Conservation (phyloP, 2,888 invertebrate genomes). For the Meloe dianella region DNA sequence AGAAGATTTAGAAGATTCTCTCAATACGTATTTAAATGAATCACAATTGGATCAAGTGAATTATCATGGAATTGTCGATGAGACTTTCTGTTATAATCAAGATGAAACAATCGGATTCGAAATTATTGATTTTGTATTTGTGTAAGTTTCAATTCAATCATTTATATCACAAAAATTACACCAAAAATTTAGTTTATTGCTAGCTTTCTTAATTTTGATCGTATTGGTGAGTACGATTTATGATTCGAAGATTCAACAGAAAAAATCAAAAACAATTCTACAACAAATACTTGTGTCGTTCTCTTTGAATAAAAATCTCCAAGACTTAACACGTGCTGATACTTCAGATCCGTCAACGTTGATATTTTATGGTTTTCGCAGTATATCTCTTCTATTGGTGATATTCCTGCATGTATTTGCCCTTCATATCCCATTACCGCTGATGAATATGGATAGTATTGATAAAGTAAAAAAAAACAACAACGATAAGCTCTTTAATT, state of each 20-base stretch:
- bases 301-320: conserved; percentile 1
- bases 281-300: background rate
- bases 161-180: background rate
- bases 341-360: background rate
- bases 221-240: background rate
- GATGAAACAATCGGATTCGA: background rate
- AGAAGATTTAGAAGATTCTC: conserved; percentile 38
- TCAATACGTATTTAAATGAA: conserved; percentile 38
- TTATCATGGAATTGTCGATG: background rate
- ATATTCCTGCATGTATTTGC: background rate
- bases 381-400: background rate
- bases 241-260: background rate
- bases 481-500: background rate
- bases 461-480: background rate
- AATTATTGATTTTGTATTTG: background rate
- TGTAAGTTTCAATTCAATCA: background rate
- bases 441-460: background rate
- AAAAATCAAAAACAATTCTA: background rate
- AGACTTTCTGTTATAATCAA: background rate
- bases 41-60: conserved; percentile 43
- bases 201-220: background rate
- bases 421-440: background rate
- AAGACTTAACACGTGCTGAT: background rate
- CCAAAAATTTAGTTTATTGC: background rate
- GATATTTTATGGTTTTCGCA: conserved; percentile 6